These are phyloP conservation scores for Microcebus tavaratra DNA, from an alignment of 2,113 vertebrate genomes.

Conservation along the genomic window DNA sequence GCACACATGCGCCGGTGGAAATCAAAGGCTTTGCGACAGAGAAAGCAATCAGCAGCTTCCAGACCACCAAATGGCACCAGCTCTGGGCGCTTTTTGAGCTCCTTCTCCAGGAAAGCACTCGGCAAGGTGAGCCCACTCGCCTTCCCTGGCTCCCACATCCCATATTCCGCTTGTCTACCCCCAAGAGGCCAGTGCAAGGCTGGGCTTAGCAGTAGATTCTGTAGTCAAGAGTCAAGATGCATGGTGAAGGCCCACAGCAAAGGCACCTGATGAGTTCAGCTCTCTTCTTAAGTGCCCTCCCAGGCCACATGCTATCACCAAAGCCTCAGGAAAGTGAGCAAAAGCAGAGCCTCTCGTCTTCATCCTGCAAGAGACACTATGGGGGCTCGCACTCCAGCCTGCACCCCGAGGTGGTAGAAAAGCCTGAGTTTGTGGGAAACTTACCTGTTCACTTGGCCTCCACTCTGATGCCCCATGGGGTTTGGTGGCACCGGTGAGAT, in stretches of 20 bases:
- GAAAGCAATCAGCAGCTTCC: slow-evolving; percentile 86
- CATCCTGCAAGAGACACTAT: neutral
- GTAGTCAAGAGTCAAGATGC: neutral
- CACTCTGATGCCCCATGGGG: accelerated
- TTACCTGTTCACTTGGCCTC: neutral
- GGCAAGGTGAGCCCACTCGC: neutral
- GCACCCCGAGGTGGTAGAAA: neutral
- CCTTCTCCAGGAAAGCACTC: neutral
- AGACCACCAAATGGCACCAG: slow-evolving; percentile 84
- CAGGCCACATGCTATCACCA: no score
- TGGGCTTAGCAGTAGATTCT: neutral
- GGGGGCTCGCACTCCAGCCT: accelerated
- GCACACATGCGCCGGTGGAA: slow-evolving; percentile 88
- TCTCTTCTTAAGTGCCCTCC: neutral
- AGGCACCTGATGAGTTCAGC: neutral
- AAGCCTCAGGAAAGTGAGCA: neutral
- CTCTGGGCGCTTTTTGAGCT: slow-evolving; percentile 40
- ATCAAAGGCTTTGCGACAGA: slow-evolving; percentile 87
- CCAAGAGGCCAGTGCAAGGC: neutral
- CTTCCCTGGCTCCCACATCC: no score
- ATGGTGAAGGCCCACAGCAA: neutral
- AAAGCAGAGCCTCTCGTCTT: neutral
- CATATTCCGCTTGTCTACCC: neutral
- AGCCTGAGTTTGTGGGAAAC: neutral
- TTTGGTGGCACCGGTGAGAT: no score